A percentile compares a stretch with the other conserved stretches of the same genome.
Conservation (phyloP, 2,888 invertebrate genomes). For the Parascotia fuliginaria region DNA sequence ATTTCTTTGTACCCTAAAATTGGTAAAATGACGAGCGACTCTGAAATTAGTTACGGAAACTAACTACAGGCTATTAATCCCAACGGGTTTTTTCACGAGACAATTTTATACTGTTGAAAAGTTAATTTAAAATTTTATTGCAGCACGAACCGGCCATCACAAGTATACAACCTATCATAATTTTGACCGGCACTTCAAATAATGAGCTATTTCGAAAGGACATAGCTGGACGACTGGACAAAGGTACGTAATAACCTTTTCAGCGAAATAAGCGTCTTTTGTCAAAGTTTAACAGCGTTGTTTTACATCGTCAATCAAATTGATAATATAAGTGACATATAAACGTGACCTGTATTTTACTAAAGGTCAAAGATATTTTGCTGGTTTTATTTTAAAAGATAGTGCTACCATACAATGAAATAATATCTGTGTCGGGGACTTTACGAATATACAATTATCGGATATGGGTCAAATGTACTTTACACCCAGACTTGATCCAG, state of each 20-base stretch:
- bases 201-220: not conserved
- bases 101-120: not conserved
- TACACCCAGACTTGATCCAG: too few species aligned
- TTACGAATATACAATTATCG: too few species aligned
- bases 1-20: too few species aligned
- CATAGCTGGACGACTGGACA: not conserved
- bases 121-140: not conserved
- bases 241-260: constrained; percentile 2
- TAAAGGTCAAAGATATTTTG: not conserved
- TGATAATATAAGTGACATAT: not conserved
- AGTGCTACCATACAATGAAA: too few species aligned
- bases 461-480: too few species aligned
- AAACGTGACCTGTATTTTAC: not conserved
- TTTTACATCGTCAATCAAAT: constrained; percentile 7
- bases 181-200: not conserved
- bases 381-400: too few species aligned
- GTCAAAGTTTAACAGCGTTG: constrained; percentile 1
- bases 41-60: too few species aligned
- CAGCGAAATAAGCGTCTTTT: constrained; percentile 5
- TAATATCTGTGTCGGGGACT: too few species aligned
- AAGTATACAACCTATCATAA: not conserved
- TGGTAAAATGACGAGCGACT: too few species aligned
- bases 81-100: not conserved
- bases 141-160: not conserved
- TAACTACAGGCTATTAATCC: not conserved